phyloP scores from a whole-genome alignment of 1,140 invertebrate species.

The Bombus polaris region DNA sequence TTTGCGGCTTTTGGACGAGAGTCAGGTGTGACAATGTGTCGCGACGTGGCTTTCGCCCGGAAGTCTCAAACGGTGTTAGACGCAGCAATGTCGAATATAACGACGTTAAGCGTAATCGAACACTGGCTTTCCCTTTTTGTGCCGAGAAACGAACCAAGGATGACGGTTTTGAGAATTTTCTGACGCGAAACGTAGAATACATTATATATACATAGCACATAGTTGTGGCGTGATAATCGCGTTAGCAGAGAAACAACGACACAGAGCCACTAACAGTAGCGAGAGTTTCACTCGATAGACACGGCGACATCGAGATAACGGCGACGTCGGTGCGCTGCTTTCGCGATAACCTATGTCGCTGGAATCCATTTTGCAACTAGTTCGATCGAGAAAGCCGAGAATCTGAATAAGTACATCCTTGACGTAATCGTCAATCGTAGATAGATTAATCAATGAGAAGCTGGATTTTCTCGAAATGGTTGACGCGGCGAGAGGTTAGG shows the following conservation, averaged over 20 bases:
- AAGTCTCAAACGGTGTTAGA: too few species aligned
- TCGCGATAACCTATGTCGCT: neutral
- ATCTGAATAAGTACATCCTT: neutral
- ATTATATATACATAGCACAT: conserved; percentile 11
- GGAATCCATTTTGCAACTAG: neutral
- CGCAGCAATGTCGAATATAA: too few species aligned
- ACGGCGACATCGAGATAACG: neutral
- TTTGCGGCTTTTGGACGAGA: too few species aligned
- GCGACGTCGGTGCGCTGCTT: neutral
- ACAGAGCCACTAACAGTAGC: too few species aligned
- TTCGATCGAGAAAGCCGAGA: neutral
- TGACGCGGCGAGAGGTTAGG: neutral
- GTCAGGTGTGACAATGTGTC: too few species aligned
- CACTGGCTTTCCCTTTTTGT: neutral
- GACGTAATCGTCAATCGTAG: neutral
- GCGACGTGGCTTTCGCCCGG: too few species aligned
- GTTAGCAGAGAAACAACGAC: conserved; percentile 34
- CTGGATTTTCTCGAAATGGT: neutral
- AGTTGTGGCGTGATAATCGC: conserved; percentile 62
- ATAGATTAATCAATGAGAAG: neutral
- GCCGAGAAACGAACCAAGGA: neutral
- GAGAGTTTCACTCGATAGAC: neutral
- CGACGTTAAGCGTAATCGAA: too few species aligned
- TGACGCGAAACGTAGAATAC: conserved; percentile 11
- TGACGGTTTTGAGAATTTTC: too few species aligned